Percentiles rank a stretch among this genome's conserved stretches.
phyloP scores from a whole-genome alignment of 35 echinoderm and acorn worm genomes.

The Patiria miniata region DNA sequence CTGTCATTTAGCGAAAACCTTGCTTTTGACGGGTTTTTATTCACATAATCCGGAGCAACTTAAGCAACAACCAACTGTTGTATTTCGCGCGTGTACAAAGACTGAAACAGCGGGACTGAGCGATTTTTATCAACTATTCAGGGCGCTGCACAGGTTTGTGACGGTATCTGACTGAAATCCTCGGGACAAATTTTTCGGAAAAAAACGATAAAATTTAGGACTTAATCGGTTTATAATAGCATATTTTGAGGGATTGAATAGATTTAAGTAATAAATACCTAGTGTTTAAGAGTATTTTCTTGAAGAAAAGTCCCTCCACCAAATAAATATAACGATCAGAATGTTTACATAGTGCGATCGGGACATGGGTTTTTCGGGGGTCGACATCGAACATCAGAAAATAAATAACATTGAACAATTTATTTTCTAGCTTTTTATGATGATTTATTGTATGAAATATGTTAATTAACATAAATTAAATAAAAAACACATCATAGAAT shows the following conservation, averaged over 20 bases:
- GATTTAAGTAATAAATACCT: slow-evolving; percentile 2
- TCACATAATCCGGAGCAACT: background rate
- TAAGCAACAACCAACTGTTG: background rate
- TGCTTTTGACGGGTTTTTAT: background rate
- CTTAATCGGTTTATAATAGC: background rate
- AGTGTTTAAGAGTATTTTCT: too few species aligned
- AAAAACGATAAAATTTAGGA: background rate
- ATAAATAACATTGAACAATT: too few species aligned
- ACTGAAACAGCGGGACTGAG: background rate
- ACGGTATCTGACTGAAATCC: background rate
- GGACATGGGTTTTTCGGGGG: too few species aligned
- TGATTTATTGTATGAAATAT: too few species aligned
- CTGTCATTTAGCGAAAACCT: background rate
- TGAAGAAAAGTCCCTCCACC: too few species aligned
- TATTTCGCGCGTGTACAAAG: background rate
- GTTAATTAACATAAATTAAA: too few species aligned
- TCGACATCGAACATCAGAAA: too few species aligned
- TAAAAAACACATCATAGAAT: too few species aligned
- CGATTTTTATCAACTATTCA: background rate
- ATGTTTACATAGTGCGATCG: too few species aligned
- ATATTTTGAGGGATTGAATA: background rate
- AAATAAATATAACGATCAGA: too few species aligned
- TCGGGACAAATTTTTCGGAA: background rate
- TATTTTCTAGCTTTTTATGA: too few species aligned
- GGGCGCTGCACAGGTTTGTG: background rate